Conservation (phyloP, 1,140 invertebrate species). For the Macrotrachela quadricornifera region DNA sequence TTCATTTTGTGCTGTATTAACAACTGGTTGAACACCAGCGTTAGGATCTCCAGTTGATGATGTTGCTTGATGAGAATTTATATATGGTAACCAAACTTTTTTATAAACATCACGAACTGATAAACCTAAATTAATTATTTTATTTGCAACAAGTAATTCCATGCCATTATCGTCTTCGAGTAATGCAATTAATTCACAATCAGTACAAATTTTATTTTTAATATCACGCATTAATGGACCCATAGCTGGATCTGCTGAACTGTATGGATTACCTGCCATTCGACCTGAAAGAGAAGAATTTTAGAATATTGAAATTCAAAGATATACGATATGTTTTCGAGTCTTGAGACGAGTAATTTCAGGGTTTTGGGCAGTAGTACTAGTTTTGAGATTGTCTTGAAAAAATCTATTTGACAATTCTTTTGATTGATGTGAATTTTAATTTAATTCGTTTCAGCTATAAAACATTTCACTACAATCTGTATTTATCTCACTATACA, state of each 20-base stretch:
- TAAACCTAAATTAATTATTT: conserved; percentile 85
- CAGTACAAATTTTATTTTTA: conserved; percentile 62
- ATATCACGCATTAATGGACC: conserved; percentile 91
- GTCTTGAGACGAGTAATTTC: no score
- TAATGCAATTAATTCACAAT: conserved; percentile 83
- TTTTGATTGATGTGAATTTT: no score
- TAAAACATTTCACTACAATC: no score
- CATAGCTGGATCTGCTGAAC: conserved; percentile 67
- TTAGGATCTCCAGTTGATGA: background rate
- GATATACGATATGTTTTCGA: no score
- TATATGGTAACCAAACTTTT: conserved; percentile 53
- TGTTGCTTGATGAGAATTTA: background rate
- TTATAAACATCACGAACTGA: conserved; percentile 64
- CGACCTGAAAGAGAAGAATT: conserved; percentile 41
- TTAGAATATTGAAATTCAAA: no score
- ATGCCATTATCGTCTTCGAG: conserved; percentile 93
- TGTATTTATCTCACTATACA: no score
- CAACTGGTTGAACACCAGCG: background rate
- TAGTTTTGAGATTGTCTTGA: no score
- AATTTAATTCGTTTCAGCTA: no score
- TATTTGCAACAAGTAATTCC: conserved; percentile 93
- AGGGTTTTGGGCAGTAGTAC: no score
- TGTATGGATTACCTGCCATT: conserved; percentile 93
- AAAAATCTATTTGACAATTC: no score
- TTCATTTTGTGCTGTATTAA: conserved; percentile 35